phyloP scores from a whole-genome alignment of 2,113 vertebrate species.

The Erythrolamprus reginae region DNA sequence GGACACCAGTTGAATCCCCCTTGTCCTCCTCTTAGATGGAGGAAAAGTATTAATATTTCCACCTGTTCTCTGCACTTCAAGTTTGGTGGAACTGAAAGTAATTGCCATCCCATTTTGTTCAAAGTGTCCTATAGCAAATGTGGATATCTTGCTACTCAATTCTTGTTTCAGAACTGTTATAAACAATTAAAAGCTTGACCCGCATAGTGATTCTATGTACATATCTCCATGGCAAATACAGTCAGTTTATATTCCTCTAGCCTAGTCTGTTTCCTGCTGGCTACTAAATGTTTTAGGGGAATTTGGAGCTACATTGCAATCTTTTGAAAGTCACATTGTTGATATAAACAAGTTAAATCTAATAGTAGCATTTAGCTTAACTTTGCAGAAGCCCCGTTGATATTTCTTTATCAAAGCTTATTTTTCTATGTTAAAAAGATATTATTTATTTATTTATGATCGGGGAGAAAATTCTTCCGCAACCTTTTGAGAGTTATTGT shows the following conservation, averaged over 20 bases:
- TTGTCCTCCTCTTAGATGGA: neutral
- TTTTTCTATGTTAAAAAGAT: neutral
- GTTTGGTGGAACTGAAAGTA: neutral
- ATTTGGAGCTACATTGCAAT: neutral
- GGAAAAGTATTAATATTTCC: neutral
- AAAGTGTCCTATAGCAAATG: neutral
- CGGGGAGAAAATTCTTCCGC: neutral
- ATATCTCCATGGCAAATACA: neutral
- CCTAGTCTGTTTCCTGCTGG: neutral
- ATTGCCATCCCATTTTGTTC: neutral
- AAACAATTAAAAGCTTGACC: neutral
- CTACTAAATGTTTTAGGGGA: neutral
- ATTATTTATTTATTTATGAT: neutral
- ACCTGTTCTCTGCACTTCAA: neutral
- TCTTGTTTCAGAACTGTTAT: neutral
- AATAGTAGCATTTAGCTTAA: neutral
- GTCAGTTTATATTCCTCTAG: neutral
- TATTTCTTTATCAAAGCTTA: neutral
- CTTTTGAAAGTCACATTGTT: neutral
- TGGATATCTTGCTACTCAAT: neutral
- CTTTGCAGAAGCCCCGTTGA: neutral
- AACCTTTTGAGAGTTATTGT: neutral
- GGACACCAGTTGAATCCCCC: neutral
- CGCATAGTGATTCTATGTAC: neutral
- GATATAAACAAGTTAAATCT: neutral